Evolutionary conservation across 2,113 vertebrate genomes (phyloP), one percentile per base, ranked within the genome.

Genomic region (Microtus pennsylvanicus): DNA sequence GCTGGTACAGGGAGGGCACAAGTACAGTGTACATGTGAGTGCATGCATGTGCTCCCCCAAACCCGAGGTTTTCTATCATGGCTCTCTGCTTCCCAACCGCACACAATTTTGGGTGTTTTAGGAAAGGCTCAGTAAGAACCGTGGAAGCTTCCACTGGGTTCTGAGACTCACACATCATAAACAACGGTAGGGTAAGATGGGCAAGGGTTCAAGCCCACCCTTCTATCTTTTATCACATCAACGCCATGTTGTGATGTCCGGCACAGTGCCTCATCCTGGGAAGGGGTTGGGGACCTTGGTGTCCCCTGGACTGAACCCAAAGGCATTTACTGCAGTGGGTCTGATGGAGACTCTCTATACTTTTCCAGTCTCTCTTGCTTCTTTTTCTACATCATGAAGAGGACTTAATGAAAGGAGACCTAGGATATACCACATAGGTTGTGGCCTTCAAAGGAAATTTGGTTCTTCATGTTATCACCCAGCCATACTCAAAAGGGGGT

Each of bases 401-500:
- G 24, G 24, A 3, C 7, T 9, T 0, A 13, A 19, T 61, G 69
- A 26, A n/a, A 30, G 21, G 61, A 58, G n/a, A 1, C 3, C 0
- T 14, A 17, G 11, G 8, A 5, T 13, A 16, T 4, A 2, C 22
- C 50, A 21, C 1, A 13, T 1, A 3, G 35, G 7, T 1, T 76
- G 6, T 12, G 33, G 88, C 67, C 55, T 1, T 52, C 6, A 21
- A 42, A 47, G 65, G 55, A 28, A 8, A 17, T 14, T 76, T 2
- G 2, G 30, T 24, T 87, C 61, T 12, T 17, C 2, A 0, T 52
- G n/a, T 55, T 61, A 24, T n/a, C 86, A 38, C n/a, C 47, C 7
- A 91, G 0, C 5, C 74, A 30, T 70, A 93, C 91, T 91, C 97
- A 93, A 95, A 95, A 55, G 93, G 17, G 96, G 80, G 17, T 55